Evolutionary conservation across 2,113 vertebrate species (phyloP).

Genomic region (Rhadina sibilatrix): DNA sequence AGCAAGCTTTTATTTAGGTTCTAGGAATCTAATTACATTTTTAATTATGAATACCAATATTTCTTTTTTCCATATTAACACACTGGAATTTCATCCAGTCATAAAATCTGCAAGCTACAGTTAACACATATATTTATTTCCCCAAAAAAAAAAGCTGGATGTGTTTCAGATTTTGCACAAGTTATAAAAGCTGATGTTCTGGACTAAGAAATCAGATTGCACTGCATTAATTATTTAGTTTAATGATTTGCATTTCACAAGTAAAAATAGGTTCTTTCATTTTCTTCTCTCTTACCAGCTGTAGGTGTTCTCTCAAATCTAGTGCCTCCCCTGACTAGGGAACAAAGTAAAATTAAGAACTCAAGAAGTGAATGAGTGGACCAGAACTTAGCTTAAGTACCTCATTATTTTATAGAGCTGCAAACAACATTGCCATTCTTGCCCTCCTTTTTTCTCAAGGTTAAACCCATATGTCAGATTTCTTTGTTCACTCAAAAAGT

Average conservation of each 20-base stretch:
- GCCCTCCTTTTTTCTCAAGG: not conserved
- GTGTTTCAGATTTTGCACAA: not conserved
- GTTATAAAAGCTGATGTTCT: not conserved
- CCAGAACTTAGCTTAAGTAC: not conserved
- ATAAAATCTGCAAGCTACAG: not conserved
- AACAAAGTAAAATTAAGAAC: not conserved
- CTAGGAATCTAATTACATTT: not conserved
- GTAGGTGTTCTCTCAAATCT: not conserved
- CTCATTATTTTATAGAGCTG: not conserved
- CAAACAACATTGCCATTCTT: not conserved
- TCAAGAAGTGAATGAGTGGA: not conserved
- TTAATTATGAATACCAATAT: not conserved
- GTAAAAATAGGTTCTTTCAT: not conserved
- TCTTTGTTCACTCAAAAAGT: not conserved
- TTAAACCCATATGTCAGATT: not conserved
- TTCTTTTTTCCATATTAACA: not conserved
- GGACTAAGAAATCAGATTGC: not conserved
- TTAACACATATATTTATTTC: not conserved
- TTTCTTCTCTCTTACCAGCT: slow-evolving; percentile 2
- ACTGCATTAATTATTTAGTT: slow-evolving; percentile 11
- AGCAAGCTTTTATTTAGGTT: not conserved
- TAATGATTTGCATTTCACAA: slow-evolving; percentile 2
- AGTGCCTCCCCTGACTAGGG: not conserved
- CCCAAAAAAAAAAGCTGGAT: not conserved
- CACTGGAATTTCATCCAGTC: not conserved